phyloP scores from a whole-genome alignment of 2,888 invertebrate genomes.

The Zygaena filipendulae region DNA sequence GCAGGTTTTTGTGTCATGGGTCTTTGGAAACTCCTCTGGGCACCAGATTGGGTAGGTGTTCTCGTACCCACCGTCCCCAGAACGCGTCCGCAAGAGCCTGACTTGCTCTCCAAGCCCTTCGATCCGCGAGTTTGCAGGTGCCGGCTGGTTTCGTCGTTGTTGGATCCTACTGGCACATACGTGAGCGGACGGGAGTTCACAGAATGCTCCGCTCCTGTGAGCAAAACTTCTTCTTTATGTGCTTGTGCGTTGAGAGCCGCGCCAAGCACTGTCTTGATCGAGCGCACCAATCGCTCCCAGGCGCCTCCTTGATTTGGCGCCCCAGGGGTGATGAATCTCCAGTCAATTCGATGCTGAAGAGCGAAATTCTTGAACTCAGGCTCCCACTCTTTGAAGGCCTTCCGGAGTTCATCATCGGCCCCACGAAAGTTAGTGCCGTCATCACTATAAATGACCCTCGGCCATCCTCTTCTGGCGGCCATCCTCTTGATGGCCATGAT shows the following conservation, averaged over 20 bases:
- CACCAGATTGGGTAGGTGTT: conserved; percentile 17
- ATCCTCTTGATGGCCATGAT: too few relatives aligned
- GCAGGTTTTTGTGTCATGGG: neutral
- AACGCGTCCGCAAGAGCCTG: conserved; percentile 10
- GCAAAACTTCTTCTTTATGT: conserved; percentile 9
- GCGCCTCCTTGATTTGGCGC: conserved; percentile 8
- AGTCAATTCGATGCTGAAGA: neutral
- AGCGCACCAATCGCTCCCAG: conserved; percentile 7
- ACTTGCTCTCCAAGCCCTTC: conserved; percentile 5
- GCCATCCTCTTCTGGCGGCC: too few relatives aligned
- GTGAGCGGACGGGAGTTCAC: conserved; percentile 11
- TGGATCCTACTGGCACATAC: conserved; percentile 6
- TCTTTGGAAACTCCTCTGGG: conserved; percentile 10
- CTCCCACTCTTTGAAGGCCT: neutral
- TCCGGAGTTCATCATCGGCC: neutral
- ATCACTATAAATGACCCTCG: too few relatives aligned
- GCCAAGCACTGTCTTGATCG: conserved; percentile 7
- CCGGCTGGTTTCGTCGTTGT: too few relatives aligned
- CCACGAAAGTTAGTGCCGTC: too few relatives aligned
- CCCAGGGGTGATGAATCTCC: conserved; percentile 5
- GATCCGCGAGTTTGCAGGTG: too few relatives aligned
- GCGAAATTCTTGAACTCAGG: neutral
- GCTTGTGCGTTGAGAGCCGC: conserved; percentile 5
- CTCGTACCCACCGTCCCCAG: conserved; percentile 17
- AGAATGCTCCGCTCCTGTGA: conserved; percentile 10